Evolutionary conservation across 2,797 vertebrate genomes (phyloP).

Genomic region (Apogon talboti): DNA sequence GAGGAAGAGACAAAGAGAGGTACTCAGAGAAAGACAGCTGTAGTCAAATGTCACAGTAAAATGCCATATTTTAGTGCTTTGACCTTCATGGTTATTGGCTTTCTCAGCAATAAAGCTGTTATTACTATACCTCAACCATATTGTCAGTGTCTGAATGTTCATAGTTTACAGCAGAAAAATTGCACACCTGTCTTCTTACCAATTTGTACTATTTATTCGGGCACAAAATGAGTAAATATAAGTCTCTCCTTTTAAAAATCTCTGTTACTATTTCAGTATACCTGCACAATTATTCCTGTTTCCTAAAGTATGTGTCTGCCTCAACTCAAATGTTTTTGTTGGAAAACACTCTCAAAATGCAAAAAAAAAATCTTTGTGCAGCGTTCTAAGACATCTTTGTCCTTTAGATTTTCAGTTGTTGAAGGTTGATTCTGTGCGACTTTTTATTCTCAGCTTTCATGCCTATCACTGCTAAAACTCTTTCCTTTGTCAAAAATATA

Average conservation of each 20-base stretch:
- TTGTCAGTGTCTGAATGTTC: conserved; percentile 35
- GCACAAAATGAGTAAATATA: neutral
- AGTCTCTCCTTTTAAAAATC: neutral
- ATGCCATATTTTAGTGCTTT: conserved; percentile 65
- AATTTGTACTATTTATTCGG: neutral
- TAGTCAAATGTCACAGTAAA: conserved; percentile 67
- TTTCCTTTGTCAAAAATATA: conserved; percentile 12
- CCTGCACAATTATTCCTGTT: neutral
- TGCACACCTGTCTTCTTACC: neutral
- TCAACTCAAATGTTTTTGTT: neutral
- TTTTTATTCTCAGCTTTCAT: conserved; percentile 17
- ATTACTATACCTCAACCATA: conserved; percentile 35
- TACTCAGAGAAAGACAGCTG: conserved; percentile 38
- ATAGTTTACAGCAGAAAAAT: conserved; percentile 20
- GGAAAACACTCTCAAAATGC: conserved; percentile 1
- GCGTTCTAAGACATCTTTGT: neutral
- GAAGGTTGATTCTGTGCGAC: conserved; percentile 14
- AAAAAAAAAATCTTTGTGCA: conserved; percentile 1
- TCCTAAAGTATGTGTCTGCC: neutral
- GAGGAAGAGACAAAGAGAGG: conserved; percentile 34
- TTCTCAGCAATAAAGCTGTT: conserved; percentile 51
- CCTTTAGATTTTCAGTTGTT: conserved; percentile 20
- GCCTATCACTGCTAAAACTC: conserved; percentile 9
- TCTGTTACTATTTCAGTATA: neutral
- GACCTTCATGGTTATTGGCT: conserved; percentile 63